Evolutionary conservation across 2,113 vertebrate species (phyloP).

Genomic region (Rhea pennata): DNA sequence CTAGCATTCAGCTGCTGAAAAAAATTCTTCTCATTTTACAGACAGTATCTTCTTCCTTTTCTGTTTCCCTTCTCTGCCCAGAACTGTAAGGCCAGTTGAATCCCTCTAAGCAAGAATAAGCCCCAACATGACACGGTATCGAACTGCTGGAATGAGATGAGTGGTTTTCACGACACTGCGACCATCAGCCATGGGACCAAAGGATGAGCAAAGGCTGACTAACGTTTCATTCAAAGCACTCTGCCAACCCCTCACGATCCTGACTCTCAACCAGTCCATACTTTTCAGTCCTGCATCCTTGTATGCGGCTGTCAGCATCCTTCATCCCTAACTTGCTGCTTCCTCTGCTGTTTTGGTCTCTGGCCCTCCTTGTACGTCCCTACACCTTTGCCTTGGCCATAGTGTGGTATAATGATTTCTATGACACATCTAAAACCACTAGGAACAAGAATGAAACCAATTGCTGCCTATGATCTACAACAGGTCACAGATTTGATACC

Average conservation of each 20-base stretch:
- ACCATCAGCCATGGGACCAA: neutral
- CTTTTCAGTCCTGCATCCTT: neutral
- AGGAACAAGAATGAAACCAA: neutral
- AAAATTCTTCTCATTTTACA: neutral
- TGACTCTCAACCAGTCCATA: too few relatives aligned
- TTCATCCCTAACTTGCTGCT: neutral
- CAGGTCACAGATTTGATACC: neutral
- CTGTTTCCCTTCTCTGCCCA: neutral
- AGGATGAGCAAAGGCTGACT: neutral
- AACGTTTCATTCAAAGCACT: fast-evolving
- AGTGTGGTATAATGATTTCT: too few relatives aligned
- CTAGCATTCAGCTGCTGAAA: neutral
- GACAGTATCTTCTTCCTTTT: fast-evolving
- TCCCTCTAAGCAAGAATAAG: neutral
- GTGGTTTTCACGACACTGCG: neutral
- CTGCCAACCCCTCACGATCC: neutral
- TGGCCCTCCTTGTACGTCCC: neutral
- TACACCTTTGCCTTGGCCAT: neutral
- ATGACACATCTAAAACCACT: neutral
- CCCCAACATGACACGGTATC: neutral
- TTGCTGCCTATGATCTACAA: neutral
- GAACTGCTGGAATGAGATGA: neutral
- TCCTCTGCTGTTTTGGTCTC: neutral
- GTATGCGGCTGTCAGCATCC: neutral
- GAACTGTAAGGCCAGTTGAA: neutral